phyloP scores from a whole-genome alignment of 2,797 vertebrate genomes.

The Propithecus deckenii region DNA sequence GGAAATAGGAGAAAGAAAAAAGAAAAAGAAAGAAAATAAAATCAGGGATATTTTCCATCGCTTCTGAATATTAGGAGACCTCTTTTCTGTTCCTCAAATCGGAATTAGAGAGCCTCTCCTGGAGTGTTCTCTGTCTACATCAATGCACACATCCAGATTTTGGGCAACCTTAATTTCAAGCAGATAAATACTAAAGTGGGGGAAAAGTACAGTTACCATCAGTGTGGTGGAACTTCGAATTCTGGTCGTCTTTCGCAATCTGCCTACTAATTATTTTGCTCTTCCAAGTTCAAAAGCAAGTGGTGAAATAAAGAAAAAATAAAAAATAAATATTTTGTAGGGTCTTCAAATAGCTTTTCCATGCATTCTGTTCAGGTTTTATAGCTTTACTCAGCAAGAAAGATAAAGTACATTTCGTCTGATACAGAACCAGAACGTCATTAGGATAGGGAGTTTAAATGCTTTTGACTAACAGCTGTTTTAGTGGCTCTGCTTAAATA shows the following conservation, averaged over 20 bases:
- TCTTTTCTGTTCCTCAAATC: background rate
- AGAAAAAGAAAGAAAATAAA: background rate
- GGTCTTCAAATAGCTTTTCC: background rate
- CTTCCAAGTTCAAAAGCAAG: too few relatives aligned
- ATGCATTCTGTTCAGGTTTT: background rate
- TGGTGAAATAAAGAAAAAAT: too few relatives aligned
- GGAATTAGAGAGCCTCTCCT: background rate
- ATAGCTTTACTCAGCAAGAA: background rate
- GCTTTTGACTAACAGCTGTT: background rate
- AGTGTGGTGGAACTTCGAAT: background rate
- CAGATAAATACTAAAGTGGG: background rate
- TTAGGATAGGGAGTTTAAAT: background rate
- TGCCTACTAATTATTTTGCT: background rate
- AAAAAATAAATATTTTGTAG: background rate
- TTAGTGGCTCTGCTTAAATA: background rate
- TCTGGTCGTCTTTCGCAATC: background rate
- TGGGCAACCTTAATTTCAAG: background rate
- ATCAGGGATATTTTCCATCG: background rate
- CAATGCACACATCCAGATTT: background rate
- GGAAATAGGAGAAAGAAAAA: background rate
- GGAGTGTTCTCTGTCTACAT: background rate
- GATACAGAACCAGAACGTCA: background rate
- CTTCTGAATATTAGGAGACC: background rate
- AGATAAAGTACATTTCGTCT: background rate
- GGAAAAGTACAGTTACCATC: background rate